Evolutionary conservation across 2,113 vertebrate species (phyloP).

Genomic region (Notothenia rossii): DNA sequence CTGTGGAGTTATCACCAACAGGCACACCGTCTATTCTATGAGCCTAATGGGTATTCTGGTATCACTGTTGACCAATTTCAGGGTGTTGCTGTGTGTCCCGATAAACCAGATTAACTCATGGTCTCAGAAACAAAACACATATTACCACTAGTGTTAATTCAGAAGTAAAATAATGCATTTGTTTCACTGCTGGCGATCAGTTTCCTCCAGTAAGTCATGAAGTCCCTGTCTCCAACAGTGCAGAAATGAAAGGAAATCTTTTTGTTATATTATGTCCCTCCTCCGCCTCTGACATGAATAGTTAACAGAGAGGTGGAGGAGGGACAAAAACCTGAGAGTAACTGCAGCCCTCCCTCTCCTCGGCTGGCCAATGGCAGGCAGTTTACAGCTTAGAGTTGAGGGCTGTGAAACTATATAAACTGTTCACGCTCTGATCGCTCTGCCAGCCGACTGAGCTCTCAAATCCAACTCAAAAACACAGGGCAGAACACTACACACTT

Average conservation of each 20-base stretch:
- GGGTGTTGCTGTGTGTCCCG: conserved; percentile 11
- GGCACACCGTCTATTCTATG: background rate
- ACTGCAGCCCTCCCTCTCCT: conserved; percentile 65
- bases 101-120: background rate
- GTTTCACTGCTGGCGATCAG: background rate
- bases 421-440: conserved; percentile 11
- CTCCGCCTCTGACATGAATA: conserved; percentile 54
- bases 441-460: conserved; percentile 58
- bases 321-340: conserved; percentile 77
- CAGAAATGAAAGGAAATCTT: conserved; percentile 41
- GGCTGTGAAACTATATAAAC: conserved; percentile 77
- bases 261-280: conserved; percentile 66
- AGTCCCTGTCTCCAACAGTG: conserved; percentile 13
- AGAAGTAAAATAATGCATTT: background rate
- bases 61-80: conserved; percentile 4
- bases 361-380: conserved; percentile 77
- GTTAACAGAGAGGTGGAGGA: conserved; percentile 70
- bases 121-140: background rate
- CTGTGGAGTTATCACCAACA: background rate
- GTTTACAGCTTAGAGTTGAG: conserved; percentile 29
- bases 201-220: conserved; percentile 7
- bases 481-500: conserved; percentile 20
- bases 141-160: background rate
- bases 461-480: conserved; percentile 20
- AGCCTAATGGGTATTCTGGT: background rate